Evolutionary conservation across 2,888 invertebrate species (phyloP), one percentile per base, ranked within the genome.

Genomic region (Agonopterix arenella): DNA sequence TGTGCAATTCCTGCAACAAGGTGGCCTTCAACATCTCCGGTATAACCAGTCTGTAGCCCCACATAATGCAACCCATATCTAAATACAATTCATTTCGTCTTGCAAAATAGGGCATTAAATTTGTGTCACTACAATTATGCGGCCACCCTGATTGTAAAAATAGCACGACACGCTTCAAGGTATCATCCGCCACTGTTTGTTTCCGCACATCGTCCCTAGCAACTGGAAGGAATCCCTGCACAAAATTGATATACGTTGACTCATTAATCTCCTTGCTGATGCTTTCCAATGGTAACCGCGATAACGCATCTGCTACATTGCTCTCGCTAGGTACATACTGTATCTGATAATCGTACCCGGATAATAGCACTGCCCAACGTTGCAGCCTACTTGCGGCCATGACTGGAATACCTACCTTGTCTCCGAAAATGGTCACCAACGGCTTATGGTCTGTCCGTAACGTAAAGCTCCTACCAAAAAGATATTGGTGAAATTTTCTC

Each of bases 351-450:
- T 50, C 16, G 36, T 47, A 55, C 0, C 47, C 54, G 8, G 50
- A n/a, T 8, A 55, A 38, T 11, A 51, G 36, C 9, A 52, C 44
- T 5, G 52, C 53, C 52, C 52, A 53, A 10, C 52, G 45, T 9
- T 51, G 51, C 36, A 54, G 2, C n/a, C 54, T 46, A 8, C 47
- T 48, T 7, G 58, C 57, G 0, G 55, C 58, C 53, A 56, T 60
- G 1, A 48, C 36, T 10, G 54, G 52, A 10, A 55, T 51, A 11
- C 55, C 59, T 7, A 16, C 36, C 42, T 60, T 57, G 18, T 45
- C 11, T 0, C 57, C 58, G 48, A 60, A 58, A 45, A 60, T 57
- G 2, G 48, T 16, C 1, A 53, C 51, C 8, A 58, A 43, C 2
- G 54, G 57, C 38, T 54, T 56, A 37, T 53, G 53, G 36, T 54